phyloP scores from a whole-genome alignment of 1,140 invertebrate species.

The Ganaspis sp. region DNA sequence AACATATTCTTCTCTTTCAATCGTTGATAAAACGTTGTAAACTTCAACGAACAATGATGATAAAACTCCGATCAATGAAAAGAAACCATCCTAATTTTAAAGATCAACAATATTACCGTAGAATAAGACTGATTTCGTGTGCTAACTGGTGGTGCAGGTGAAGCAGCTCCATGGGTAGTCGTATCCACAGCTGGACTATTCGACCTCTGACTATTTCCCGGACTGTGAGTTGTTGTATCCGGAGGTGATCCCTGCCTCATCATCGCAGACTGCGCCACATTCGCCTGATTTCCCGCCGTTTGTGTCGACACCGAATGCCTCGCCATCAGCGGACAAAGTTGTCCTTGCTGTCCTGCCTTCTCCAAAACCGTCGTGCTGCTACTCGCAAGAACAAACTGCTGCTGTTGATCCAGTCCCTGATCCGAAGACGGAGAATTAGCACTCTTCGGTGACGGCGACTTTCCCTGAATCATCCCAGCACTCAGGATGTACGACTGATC shows the following conservation, averaged over 20 bases:
- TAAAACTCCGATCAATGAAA: too few species aligned
- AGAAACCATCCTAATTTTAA: not conserved
- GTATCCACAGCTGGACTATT: slow-evolving; percentile 76
- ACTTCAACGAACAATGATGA: too few species aligned
- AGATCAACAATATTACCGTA: slow-evolving; percentile 70
- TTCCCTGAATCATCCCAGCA: slow-evolving; percentile 69
- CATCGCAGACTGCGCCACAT: slow-evolving; percentile 76
- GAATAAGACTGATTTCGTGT: slow-evolving; percentile 75
- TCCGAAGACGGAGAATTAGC: slow-evolving; percentile 68
- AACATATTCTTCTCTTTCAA: too few species aligned
- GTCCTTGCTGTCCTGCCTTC: slow-evolving; percentile 58
- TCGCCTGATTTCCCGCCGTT: slow-evolving; percentile 81
- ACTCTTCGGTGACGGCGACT: slow-evolving; percentile 68
- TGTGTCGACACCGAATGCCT: slow-evolving; percentile 86
- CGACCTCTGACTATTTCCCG: slow-evolving; percentile 76
- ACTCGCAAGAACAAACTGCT: slow-evolving; percentile 64
- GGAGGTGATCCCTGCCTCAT: slow-evolving; percentile 81
- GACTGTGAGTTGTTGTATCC: slow-evolving; percentile 89
- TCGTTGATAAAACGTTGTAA: too few species aligned
- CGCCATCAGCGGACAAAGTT: slow-evolving; percentile 69
- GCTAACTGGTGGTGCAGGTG: slow-evolving; percentile 75
- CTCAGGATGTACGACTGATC: slow-evolving; percentile 75
- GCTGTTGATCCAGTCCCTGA: slow-evolving; percentile 74
- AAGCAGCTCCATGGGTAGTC: slow-evolving; percentile 76
- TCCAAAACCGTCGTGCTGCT: slow-evolving; percentile 68